Base-by-base conservation (phyloP, 2,888 invertebrate genomes). In the Tenthredo scrophulariae region DNA sequence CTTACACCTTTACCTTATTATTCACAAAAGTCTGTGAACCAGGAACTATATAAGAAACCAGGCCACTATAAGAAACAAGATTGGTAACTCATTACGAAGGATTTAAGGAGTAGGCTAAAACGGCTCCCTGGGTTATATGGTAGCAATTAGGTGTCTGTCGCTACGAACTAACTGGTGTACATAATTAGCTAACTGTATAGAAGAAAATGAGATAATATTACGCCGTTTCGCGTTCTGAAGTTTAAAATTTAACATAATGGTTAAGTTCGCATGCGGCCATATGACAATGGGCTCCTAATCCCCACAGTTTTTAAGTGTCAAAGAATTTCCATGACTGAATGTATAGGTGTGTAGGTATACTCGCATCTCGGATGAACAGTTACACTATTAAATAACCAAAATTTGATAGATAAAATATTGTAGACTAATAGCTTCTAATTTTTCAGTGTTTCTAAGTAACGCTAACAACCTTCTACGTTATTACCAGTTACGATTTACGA, bases 111-210 rank as follows among this genome's bases (percentile, higher is more conserved):
- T 74, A 74, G 40, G 22, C 26, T 43, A 74, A 43, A 74, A 43
- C 33, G 33, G 6, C 67, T 67, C 72, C 72, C 43, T 4, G 13
- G 72, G 72, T 74, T 43, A 67, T 15, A 33, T 15, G 7, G 67
- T 74, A 43, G 43, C 72, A 74, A 74, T 74, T 74, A 74, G 72
- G 72, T 13, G 40, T 43, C 72, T 74, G 40, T 43, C 72, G 22
- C 40, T 22, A 18, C 43, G 1, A 43, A 74, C 72, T 43, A 74
- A 43, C 72, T 22, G 72, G 40, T 43, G 72, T 43, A 74, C 72
- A 74, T 74, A 74, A 74, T 74, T 74, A 74, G 72, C 72, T 74
- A 74, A 74, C 72, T 74, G 72, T 74, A 74, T 74, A 74, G 43
- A 74, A 74, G 13, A 43, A 74, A 43, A 26, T 74, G 72, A 43